phyloP scores from a whole-genome alignment of 2,113 vertebrate species.

The Rhodinocichla rosea region DNA sequence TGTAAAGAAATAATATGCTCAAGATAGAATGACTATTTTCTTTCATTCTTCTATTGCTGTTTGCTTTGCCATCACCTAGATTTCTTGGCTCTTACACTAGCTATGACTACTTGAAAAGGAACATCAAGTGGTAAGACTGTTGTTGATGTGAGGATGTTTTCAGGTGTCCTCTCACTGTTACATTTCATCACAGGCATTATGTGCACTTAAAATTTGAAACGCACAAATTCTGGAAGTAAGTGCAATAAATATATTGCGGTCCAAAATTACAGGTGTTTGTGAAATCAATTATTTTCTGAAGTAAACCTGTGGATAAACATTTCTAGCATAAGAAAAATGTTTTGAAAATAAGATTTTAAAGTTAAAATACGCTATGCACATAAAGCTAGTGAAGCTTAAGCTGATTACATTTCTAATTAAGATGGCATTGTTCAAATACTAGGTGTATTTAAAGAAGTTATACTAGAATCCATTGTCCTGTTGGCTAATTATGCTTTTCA shows the following conservation, averaged over 20 bases:
- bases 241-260: background rate
- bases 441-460: constrained; percentile 60
- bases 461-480: background rate
- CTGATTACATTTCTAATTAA: constrained; percentile 61
- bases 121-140: constrained; percentile 78
- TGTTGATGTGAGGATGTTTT: constrained; percentile 71
- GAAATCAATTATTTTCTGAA: background rate
- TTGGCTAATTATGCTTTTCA: background rate
- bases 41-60: constrained; percentile 76
- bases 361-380: constrained; percentile 37
- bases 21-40: constrained; percentile 76
- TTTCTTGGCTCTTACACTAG: constrained; percentile 82
- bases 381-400: constrained; percentile 71
- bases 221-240: background rate
- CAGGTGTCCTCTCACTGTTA: constrained; percentile 66
- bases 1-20: constrained; percentile 46
- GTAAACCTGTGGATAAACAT: background rate
- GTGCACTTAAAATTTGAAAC: constrained; percentile 63
- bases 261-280: background rate
- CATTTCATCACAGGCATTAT: constrained; percentile 69
- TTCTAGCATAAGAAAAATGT: background rate
- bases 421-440: constrained; percentile 62
- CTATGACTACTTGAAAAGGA: constrained; percentile 83
- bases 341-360: background rate
- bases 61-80: constrained; percentile 80